Percentiles rank a stretch among this genome's conserved stretches.
Evolutionary conservation across 92 coral and sea anemone genomes (phyloP).

Genomic region (Phenganax marumi): DNA sequence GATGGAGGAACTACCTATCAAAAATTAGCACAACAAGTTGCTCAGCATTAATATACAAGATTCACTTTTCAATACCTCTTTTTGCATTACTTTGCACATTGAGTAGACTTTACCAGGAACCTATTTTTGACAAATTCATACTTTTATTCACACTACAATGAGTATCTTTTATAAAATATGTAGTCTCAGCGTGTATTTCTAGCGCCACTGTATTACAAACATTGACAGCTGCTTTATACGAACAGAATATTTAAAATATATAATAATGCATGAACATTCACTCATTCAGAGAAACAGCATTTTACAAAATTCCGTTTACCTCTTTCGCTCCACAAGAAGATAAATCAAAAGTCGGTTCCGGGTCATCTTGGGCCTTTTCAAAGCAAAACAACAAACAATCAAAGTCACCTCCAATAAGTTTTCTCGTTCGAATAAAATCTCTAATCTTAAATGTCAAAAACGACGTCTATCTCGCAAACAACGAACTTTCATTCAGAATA

Average conservation of each 20-base stretch:
- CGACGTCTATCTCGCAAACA: neutral
- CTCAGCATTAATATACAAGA: no score
- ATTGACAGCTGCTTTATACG: neutral
- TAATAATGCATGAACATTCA: conserved; percentile 2
- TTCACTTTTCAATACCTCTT: conserved; percentile 63
- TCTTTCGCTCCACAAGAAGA: conserved; percentile 86
- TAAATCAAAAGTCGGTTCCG: conserved; percentile 83
- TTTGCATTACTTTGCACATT: conserved; percentile 81
- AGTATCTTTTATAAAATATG: neutral
- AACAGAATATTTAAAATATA: neutral
- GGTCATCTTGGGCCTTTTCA: conserved; percentile 83
- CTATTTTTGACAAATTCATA: conserved; percentile 30
- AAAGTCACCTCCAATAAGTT: neutral
- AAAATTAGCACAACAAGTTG: no score
- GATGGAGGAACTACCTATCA: no score
- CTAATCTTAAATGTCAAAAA: no score
- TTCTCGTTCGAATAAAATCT: no score
- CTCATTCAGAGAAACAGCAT: neutral
- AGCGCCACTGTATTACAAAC: neutral
- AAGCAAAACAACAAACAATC: neutral
- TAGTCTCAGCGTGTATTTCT: neutral
- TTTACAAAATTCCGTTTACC: conserved; percentile 44
- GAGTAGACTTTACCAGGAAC: conserved; percentile 90
- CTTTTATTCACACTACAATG: neutral
- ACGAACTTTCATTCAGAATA: neutral